Evolutionary conservation across 2,797 vertebrate species (phyloP).

Genomic region (Tachyglossus aculeatus): DNA sequence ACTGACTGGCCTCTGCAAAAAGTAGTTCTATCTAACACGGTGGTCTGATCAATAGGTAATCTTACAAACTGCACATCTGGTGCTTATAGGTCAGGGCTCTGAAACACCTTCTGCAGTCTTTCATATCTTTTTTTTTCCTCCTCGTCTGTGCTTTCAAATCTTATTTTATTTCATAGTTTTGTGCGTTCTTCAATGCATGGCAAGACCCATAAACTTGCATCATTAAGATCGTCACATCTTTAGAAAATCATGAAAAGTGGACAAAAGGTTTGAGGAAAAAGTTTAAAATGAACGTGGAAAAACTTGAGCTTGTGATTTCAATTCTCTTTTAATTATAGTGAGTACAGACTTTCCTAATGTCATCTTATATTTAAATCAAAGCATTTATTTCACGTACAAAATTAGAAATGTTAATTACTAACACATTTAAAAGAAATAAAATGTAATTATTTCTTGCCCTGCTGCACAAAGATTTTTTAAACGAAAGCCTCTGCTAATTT

Average conservation of each 20-base stretch:
- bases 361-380: constrained; percentile 44
- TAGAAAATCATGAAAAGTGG: background rate
- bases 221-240: background rate
- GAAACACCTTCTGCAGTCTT: constrained; percentile 20
- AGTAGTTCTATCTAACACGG: no score
- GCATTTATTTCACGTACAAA: constrained; percentile 49
- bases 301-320: constrained; percentile 8
- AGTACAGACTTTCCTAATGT: constrained; percentile 25
- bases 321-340: constrained; percentile 14
- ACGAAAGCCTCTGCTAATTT: constrained; percentile 49
- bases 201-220: background rate
- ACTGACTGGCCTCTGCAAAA: no score
- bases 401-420: constrained; percentile 63
- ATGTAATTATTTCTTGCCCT: constrained; percentile 50
- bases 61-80: constrained; percentile 32
- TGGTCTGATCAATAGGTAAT: constrained; percentile 48
- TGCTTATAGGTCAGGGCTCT: constrained; percentile 38
- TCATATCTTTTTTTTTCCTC: background rate
- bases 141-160: constrained; percentile 33
- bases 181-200: background rate
- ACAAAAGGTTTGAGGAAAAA: constrained; percentile 8
- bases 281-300: constrained; percentile 14
- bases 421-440: constrained; percentile 61
- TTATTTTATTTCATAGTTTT: constrained; percentile 5
- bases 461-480: constrained; percentile 61